Evolutionary conservation across 2,113 vertebrate genomes (phyloP).

Genomic region (Passer domesticus): DNA sequence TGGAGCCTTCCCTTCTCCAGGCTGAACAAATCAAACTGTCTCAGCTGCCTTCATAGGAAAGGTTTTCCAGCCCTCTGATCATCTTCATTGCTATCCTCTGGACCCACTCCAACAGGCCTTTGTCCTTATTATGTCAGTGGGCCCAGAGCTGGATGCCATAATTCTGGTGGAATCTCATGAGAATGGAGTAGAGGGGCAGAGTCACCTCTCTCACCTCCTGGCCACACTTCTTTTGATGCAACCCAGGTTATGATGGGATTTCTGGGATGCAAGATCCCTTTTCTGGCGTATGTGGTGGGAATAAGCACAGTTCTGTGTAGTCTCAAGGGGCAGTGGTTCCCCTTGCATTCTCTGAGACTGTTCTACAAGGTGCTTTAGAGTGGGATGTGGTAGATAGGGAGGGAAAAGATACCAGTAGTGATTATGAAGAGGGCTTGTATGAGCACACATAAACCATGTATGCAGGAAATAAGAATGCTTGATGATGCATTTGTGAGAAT

Average conservation of each 20-base stretch:
- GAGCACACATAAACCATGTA: not conserved
- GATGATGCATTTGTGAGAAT: not conserved
- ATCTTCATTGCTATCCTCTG: not conserved
- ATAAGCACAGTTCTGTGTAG: not conserved
- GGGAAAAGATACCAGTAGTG: not conserved
- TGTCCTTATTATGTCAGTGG: rapidly evolving
- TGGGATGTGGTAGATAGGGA: not conserved
- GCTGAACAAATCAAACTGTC: not conserved
- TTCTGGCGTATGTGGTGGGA: not conserved
- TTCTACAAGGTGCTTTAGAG: not conserved
- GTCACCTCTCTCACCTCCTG: not conserved
- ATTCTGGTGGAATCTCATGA: not conserved
- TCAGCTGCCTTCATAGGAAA: not conserved
- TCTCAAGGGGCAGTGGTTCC: not conserved
- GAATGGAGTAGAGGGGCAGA: not conserved
- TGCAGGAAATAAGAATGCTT: not conserved
- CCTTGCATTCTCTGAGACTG: not conserved
- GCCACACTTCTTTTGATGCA: not conserved
- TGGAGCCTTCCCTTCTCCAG: not conserved
- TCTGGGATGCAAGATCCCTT: not conserved
- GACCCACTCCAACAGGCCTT: not conserved
- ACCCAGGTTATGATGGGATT: too few species aligned
- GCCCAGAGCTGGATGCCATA: not conserved
- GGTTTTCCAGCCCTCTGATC: not conserved
- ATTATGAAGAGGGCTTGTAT: not conserved